Percentiles rank a stretch among this genome's conserved stretches.
phyloP scores from a whole-genome alignment of 2,113 vertebrate species.

The Ctenodactylus gundi region DNA sequence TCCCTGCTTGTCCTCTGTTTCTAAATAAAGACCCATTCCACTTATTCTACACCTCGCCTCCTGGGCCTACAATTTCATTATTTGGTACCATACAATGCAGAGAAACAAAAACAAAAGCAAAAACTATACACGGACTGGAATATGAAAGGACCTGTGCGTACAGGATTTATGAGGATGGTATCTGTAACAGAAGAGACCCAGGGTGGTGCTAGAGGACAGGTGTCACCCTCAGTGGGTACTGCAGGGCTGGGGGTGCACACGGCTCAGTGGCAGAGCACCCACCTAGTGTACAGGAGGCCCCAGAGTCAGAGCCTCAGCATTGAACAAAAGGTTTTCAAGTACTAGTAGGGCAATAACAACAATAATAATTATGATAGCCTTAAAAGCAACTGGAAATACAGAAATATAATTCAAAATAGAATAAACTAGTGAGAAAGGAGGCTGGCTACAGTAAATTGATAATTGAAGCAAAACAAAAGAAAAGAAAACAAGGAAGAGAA shows the following conservation, averaged over 20 bases:
- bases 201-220: not conserved
- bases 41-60: no score
- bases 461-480: not conserved
- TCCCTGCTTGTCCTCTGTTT: no score
- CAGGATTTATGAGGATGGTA: not conserved
- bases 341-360: not conserved
- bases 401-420: conserved; percentile 2
- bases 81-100: not conserved
- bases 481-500: conserved; percentile 29
- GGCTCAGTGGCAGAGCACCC: not conserved
- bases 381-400: not conserved
- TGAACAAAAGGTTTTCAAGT: not conserved
- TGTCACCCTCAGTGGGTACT: not conserved
- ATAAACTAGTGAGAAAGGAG: not conserved
- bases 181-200: not conserved
- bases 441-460: not conserved
- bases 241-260: not conserved
- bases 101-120: not conserved
- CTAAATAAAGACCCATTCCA: no score
- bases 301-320: not conserved
- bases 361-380: no score
- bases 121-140: no score
- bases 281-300: not conserved
- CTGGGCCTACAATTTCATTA: no score
- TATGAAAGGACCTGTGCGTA: not conserved